phyloP scores from a whole-genome alignment of 2,113 vertebrate genomes.

The Scopus umbretta region DNA sequence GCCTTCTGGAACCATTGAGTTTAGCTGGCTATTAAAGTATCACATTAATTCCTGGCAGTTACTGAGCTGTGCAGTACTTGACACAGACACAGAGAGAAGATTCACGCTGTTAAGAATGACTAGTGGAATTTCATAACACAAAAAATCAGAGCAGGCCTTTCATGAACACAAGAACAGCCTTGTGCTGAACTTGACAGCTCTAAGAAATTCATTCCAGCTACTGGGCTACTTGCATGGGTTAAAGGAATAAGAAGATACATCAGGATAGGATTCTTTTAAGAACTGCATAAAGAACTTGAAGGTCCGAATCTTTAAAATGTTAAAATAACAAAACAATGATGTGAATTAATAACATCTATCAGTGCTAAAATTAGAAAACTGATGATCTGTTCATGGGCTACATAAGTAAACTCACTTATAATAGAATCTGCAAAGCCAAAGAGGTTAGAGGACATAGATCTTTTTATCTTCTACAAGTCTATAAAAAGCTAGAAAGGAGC shows the following conservation, averaged over 20 bases:
- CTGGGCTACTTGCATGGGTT: background rate
- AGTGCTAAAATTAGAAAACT: background rate
- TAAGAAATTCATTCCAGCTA: background rate
- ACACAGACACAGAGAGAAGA: background rate
- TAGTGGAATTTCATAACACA: background rate
- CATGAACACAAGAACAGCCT: background rate
- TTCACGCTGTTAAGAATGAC: background rate
- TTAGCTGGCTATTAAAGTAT: background rate
- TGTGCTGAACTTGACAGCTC: background rate
- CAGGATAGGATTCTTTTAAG: background rate
- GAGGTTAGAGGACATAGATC: background rate
- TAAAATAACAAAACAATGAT: background rate
- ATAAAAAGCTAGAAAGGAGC: background rate
- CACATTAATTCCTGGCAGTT: background rate
- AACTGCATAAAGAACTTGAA: background rate
- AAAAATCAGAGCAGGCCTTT: background rate
- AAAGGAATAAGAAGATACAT: background rate
- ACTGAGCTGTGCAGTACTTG: background rate
- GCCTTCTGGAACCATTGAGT: background rate
- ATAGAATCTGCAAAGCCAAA: background rate
- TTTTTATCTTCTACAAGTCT: background rate
- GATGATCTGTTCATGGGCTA: background rate
- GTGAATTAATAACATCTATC: background rate
- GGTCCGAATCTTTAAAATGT: background rate
- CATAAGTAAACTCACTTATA: rapidly evolving